Evolutionary conservation across 2,113 vertebrate genomes (phyloP).

Genomic region (Platichthys flesus): DNA sequence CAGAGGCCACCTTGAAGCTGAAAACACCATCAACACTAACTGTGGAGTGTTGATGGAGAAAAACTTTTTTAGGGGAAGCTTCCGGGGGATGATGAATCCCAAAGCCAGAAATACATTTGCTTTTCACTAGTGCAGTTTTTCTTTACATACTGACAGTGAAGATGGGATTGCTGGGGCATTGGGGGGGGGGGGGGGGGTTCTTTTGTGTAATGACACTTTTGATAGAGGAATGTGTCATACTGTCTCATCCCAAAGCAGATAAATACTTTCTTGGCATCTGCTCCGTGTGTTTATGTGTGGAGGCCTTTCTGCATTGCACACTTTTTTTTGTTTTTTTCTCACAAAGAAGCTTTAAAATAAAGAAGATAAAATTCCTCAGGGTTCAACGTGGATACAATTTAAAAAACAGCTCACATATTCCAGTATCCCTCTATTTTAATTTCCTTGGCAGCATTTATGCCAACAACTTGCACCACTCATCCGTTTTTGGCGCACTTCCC

Average conservation of each 20-base stretch:
- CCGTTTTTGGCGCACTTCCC: slow-evolving; percentile 22
- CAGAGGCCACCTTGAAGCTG: slow-evolving; percentile 25
- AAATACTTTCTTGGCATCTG: not conserved
- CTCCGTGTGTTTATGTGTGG: too few species aligned
- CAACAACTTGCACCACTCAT: slow-evolving; percentile 15
- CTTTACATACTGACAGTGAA: too few species aligned
- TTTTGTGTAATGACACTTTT: slow-evolving; percentile 51
- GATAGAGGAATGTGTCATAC: slow-evolving; percentile 35
- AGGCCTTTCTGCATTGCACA: too few species aligned
- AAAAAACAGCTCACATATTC: not conserved
- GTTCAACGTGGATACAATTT: not conserved
- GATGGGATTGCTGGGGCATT: too few species aligned
- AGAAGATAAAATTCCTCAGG: slow-evolving; percentile 16
- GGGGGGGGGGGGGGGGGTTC: slow-evolving; percentile 11
- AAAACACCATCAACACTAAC: not conserved
- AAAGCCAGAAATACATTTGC: too few species aligned
- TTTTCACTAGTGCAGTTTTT: too few species aligned
- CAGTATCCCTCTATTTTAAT: slow-evolving; percentile 16
- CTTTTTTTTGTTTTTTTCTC: not conserved
- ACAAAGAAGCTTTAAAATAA: slow-evolving; percentile 25
- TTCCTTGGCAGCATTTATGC: not conserved
- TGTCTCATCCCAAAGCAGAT: slow-evolving; percentile 35
- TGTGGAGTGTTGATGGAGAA: not conserved
- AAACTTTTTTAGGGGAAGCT: too few species aligned
- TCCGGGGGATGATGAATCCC: too few species aligned